Conservation (phyloP, 2,888 invertebrate species). For the Chrysopilus asiliformis region DNA sequence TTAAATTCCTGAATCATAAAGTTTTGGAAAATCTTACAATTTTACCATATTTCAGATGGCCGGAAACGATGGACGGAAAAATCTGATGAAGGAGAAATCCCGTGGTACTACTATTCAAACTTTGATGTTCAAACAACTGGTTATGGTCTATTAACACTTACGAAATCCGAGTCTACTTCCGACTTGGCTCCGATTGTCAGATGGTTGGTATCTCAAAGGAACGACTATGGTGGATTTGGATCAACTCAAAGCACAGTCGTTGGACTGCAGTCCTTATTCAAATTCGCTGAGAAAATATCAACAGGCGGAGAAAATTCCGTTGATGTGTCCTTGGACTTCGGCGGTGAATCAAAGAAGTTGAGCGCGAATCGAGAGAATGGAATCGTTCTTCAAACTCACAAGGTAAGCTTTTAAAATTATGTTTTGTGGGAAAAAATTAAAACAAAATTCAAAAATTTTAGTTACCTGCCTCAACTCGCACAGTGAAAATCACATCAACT, state of each 20-base stretch:
- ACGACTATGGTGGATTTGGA: no score
- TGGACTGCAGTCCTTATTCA: conserved; percentile 53
- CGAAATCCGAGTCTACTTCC: conserved; percentile 51
- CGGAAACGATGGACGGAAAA: no score
- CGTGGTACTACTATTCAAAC: conserved; percentile 50
- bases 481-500: conserved; percentile 59
- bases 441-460: conserved; percentile 9
- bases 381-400: conserved; percentile 66
- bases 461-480: conserved; percentile 38
- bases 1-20: no score
- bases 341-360: conserved; percentile 40
- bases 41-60: no score
- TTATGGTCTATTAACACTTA: conserved; percentile 67
- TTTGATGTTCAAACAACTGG: conserved; percentile 71
- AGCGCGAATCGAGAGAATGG: conserved; percentile 64
- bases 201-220: no score
- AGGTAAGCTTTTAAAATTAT: no score
- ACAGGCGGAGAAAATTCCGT: conserved; percentile 37
- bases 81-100: background rate
- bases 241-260: conserved; percentile 69
- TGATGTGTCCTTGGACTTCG: conserved; percentile 42
- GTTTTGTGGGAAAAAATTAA: background rate
- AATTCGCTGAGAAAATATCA: conserved; percentile 40
- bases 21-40: no score
- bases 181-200: conserved; percentile 41